These are phyloP conservation scores for Sebastes goodei DNA, from an alignment of 2,797 vertebrate genomes.

Conservation along the genomic window DNA sequence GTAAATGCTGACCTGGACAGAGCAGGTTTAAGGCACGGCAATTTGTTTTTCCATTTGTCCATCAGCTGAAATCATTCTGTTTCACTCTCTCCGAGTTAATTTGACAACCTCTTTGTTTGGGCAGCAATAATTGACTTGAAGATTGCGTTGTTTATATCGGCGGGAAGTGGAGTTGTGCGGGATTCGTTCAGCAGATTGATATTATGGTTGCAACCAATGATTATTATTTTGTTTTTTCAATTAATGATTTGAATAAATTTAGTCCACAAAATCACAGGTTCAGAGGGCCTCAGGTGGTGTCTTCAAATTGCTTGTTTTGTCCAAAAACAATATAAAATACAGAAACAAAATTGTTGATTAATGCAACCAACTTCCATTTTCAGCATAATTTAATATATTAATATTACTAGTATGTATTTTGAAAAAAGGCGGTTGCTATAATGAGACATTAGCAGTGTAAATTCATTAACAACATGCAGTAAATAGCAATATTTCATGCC, in stretches of 20 bases:
- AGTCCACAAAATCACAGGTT: not conserved
- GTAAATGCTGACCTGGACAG: conserved; percentile 47
- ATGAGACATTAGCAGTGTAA: not conserved
- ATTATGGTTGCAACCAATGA: not conserved
- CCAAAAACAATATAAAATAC: not conserved
- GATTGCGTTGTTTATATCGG: conserved; percentile 8
- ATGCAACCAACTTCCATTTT: not conserved
- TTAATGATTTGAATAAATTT: not conserved
- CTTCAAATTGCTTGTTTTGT: not conserved
- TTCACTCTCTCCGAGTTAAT: conserved; percentile 9
- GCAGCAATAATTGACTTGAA: not conserved
- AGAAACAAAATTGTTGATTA: not conserved
- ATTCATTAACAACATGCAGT: not conserved
- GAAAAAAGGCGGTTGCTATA: not conserved
- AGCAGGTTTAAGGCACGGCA: conserved; percentile 22
- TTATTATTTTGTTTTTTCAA: not conserved
- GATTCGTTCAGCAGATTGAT: not conserved
- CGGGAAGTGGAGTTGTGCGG: not conserved
- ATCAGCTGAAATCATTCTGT: conserved; percentile 19
- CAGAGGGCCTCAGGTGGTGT: not conserved
- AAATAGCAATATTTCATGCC: not conserved
- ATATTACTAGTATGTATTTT: not conserved
- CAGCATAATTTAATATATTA: not conserved
- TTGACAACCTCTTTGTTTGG: conserved; percentile 7
- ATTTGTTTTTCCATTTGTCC: conserved; percentile 37